phyloP scores from a whole-genome alignment of 2,113 vertebrate genomes.

The Calyptomena viridis region DNA sequence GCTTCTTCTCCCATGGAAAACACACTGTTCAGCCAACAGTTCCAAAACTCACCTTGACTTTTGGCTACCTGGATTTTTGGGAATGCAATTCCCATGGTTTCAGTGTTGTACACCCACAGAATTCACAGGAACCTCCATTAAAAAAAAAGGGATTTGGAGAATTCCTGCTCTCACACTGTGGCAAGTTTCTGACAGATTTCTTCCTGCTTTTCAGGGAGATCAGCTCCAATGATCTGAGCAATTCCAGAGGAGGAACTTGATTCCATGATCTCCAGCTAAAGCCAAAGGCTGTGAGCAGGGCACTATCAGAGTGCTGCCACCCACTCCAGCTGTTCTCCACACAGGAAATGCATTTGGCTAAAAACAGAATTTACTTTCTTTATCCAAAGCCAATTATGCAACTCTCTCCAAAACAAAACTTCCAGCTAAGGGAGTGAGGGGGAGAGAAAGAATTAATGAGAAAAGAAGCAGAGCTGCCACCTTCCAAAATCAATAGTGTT shows the following conservation, averaged over 20 bases:
- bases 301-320: neutral
- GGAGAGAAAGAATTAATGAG: neutral
- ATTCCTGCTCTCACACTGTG: neutral
- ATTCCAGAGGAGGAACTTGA: neutral
- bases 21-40: neutral
- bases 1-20: neutral
- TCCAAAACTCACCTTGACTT: neutral
- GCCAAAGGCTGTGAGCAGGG: neutral
- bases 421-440: neutral
- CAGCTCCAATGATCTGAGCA: neutral
- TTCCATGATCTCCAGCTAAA: neutral
- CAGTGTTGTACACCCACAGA: neutral
- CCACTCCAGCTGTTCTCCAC: neutral
- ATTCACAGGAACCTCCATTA: neutral
- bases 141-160: neutral
- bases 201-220: neutral
- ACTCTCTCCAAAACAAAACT: neutral
- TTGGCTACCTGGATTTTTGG: neutral
- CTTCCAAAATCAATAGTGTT: neutral
- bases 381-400: neutral
- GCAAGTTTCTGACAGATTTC: neutral
- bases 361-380: neutral
- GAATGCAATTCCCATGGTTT: neutral
- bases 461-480: neutral
- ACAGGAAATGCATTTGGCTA: neutral